Base-by-base conservation (phyloP, 2,797 vertebrate species). In the Artibeus jamaicensis region DNA sequence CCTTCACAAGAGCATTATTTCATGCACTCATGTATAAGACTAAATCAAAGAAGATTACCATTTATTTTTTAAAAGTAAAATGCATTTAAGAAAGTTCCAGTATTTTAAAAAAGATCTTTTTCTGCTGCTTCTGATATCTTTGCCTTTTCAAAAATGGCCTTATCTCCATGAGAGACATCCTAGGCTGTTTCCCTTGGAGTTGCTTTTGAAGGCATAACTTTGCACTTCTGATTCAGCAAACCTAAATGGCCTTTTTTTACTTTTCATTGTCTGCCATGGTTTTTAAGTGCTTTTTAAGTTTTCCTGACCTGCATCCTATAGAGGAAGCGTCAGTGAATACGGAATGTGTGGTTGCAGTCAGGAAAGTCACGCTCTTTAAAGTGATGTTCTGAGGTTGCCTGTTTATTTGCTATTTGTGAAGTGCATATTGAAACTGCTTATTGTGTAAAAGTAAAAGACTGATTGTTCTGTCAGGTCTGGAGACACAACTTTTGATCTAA, bases 271-370 rank as follows among this genome's bases (percentile, higher is more conserved):
- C 95, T 95, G 55, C 89, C 92, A 62, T 96, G 95, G 92, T 95
- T 98, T 98, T 94, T 97, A 97, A 98, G 95, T 97, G 96, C 96
- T 96, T 96, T 93, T 91, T 92, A 95, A 86, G 81, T 87, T 95
- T 97, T 50, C 86, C 92, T 85, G 87, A 86, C 21, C 73, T 21
- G 21, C 91, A 89, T 95, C 57, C 18, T 93, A 1, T 29, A 76
- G 96, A 83, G 71, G 96, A 97, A 81, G 50, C 90, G 73, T 96
- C 78, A 85, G 0, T 94, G 50, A 53, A 95, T 97, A 93, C 67
- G 3, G 11, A 97, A 89, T 81, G 37, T 88, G 86, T 53, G 50
- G 93, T 96, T 96, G 79, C 29, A 92, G 55, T 68, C 34, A 94
- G 84, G 77, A 97, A 96, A 97, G 7, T 93, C 91, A 85, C 83